Conservation (phyloP, 2,797 vertebrate genomes). For the Podarcis siculus region DNA sequence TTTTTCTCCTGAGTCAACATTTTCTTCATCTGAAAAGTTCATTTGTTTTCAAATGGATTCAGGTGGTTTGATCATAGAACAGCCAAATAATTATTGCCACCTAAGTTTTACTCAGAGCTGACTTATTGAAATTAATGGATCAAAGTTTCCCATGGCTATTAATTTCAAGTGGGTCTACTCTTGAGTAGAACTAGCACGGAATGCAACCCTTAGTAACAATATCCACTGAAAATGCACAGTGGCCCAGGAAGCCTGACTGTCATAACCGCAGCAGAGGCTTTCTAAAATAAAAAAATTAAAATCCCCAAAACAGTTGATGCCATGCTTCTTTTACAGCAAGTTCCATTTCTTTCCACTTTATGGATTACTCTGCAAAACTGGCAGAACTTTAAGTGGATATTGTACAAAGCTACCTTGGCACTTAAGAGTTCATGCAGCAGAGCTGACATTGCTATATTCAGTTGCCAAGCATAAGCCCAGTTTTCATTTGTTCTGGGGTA, state of each 20-base stretch:
- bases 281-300: neutral
- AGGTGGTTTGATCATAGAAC: neutral
- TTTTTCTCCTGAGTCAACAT: neutral
- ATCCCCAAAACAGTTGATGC: neutral
- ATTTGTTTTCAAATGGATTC: neutral
- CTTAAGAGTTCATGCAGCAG: conserved; percentile 22
- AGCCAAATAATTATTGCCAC: neutral
- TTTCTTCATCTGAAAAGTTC: neutral
- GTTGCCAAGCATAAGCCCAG: conserved; percentile 65
- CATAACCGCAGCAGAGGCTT: neutral
- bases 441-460: conserved; percentile 43
- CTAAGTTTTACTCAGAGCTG: too few relatives aligned
- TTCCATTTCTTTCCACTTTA: neutral
- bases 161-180: too few relatives aligned
- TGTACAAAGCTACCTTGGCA: conserved; percentile 44
- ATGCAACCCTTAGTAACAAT: neutral
- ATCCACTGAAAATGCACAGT: neutral
- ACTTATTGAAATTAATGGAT: too few relatives aligned
- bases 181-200: too few relatives aligned
- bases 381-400: conserved; percentile 22
- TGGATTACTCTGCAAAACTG: conserved; percentile 18
- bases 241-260: neutral
- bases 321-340: neutral
- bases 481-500: conserved; percentile 72
- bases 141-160: too few relatives aligned